Conservation (phyloP, 2,888 invertebrate species). For the Sialis fuliginosa region DNA sequence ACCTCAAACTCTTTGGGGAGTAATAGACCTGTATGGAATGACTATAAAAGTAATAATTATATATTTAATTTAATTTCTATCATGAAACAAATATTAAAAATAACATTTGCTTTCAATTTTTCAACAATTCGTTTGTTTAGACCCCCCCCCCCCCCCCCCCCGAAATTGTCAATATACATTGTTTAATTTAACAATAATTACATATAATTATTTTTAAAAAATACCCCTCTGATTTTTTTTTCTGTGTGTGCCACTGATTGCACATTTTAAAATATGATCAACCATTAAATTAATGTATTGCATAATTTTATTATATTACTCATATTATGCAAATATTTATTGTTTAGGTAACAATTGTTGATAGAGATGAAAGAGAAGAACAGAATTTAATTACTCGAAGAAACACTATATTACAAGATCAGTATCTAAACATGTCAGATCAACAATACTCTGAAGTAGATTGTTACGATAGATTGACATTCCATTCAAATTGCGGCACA, state of each 20-base stretch:
- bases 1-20: constrained; percentile 74
- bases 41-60: constrained; percentile 48
- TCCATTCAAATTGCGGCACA: constrained; percentile 82
- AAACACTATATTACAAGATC: constrained; percentile 37
- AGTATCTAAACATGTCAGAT: constrained; percentile 24
- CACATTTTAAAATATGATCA: too few species aligned
- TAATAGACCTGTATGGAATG: constrained; percentile 90
- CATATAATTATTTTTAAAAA: too few species aligned
- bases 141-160: too few species aligned
- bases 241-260: too few species aligned
- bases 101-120: too few species aligned
- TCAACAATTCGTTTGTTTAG: too few species aligned
- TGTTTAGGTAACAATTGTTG: constrained; percentile 59
- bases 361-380: constrained; percentile 61
- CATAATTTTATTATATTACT: background rate
- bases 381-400: constrained; percentile 54
- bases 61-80: background rate
- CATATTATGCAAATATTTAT: too few species aligned
- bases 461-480: constrained; percentile 55
- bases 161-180: too few species aligned
- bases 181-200: too few species aligned
- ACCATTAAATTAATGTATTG: too few species aligned
- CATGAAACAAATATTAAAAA: too few species aligned
- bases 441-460: constrained; percentile 26
- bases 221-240: too few species aligned